Percentiles rank a stretch among this genome's conserved stretches.
phyloP scores from a whole-genome alignment of 1,140 invertebrate genomes.

The Notospermus geniculatus region DNA sequence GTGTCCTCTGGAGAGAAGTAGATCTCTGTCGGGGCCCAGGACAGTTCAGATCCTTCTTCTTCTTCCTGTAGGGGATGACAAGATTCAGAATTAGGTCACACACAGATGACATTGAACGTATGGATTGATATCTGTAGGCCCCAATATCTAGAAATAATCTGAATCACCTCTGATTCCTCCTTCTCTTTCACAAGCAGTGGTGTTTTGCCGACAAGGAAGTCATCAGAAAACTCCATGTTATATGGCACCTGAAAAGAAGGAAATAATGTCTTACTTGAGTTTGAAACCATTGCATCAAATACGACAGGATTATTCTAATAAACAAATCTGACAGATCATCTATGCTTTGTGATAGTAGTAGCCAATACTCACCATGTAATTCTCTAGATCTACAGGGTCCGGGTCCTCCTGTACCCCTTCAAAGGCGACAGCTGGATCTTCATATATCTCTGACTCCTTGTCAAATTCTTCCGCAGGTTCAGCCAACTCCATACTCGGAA shows the following conservation, averaged over 20 bases:
- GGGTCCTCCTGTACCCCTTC: constrained; percentile 40
- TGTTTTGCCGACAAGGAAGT: constrained; percentile 42
- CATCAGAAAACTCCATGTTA: constrained; percentile 47
- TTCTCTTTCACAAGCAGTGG: no score
- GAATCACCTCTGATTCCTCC: no score
- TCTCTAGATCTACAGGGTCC: constrained; percentile 33
- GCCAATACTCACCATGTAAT: neutral
- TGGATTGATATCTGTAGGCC: no score
- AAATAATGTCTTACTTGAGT: no score
- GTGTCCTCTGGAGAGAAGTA: constrained; percentile 43
- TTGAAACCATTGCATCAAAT: no score
- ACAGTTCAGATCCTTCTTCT: constrained; percentile 33
- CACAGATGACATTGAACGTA: no score
- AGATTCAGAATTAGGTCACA: no score
- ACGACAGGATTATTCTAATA: no score
- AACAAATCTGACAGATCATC: no score
- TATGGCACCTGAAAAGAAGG: constrained; percentile 38
- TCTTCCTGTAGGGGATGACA: constrained; percentile 33
- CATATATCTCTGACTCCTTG: constrained; percentile 51
- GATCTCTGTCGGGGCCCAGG: constrained; percentile 45
- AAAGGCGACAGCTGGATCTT: constrained; percentile 47
- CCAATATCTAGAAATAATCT: no score
- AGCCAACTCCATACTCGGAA: constrained; percentile 8
- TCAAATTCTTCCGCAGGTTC: neutral
- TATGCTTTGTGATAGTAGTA: neutral